Conservation (phyloP, 2,888 invertebrate genomes). For the Phyto melanocephala region DNA sequence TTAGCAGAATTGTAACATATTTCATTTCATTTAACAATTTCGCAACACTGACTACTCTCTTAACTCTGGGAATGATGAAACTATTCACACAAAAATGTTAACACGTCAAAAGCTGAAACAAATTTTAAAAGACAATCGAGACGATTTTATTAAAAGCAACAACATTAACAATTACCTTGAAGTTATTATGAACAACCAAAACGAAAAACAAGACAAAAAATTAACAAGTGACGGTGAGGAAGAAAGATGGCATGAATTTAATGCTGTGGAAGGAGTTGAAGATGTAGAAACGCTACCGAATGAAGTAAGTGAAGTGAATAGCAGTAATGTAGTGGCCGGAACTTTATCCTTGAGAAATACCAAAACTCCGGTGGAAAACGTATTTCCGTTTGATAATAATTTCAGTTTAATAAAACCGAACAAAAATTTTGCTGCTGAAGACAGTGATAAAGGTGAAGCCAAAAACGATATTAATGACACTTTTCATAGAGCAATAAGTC, state of each 20-base stretch:
- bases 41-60: neutral
- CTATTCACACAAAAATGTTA: slow-evolving; percentile 58
- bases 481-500: slow-evolving; percentile 80
- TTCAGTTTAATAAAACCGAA: slow-evolving; percentile 48
- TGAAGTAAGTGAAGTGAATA: neutral
- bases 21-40: slow-evolving; percentile 9
- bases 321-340: neutral
- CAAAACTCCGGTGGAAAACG: slow-evolving; percentile 53
- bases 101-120: slow-evolving; percentile 65
- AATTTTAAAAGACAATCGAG: slow-evolving; percentile 62
- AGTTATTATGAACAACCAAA: slow-evolving; percentile 21
- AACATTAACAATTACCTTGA: slow-evolving; percentile 9
- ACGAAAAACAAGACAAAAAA: neutral
- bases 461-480: slow-evolving; percentile 72
- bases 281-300: neutral
- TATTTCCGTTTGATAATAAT: slow-evolving; percentile 34
- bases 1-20: neutral
- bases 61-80: neutral
- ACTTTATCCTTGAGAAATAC: neutral
- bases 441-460: neutral
- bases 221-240: neutral
- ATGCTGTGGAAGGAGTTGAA: neutral
- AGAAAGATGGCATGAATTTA: neutral
- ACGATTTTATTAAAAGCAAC: slow-evolving; percentile 5
- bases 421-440: slow-evolving; percentile 22